These are phyloP conservation scores for Cyprinodon variegatus DNA, from an alignment of 2,113 vertebrate species.

Conservation along the genomic window DNA sequence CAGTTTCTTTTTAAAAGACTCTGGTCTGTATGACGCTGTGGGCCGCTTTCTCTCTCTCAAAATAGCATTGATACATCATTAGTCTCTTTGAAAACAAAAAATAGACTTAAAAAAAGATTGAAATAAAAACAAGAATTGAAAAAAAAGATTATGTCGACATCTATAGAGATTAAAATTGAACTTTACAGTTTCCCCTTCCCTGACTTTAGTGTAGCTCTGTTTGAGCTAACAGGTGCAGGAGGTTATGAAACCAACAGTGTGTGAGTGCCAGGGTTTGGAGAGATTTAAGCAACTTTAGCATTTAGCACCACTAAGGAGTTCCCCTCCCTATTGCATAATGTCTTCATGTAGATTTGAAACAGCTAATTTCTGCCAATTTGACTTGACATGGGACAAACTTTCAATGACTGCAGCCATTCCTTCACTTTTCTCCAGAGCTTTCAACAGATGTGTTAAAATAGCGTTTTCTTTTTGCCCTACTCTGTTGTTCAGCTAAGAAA, in stretches of 20 bases:
- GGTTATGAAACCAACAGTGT: constrained; percentile 51
- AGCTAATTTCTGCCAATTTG: background rate
- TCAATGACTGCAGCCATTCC: no score
- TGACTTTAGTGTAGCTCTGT: constrained; percentile 25
- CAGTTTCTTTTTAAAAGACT: no score
- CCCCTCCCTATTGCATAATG: constrained; percentile 66
- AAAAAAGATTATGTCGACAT: no score
- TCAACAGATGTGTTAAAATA: no score
- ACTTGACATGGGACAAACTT: no score
- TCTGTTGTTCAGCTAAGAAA: background rate
- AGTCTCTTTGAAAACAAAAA: no score
- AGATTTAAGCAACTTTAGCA: constrained; percentile 61
- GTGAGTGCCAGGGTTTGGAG: constrained; percentile 44
- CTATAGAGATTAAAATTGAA: background rate
- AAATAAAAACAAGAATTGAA: no score
- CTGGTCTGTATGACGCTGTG: no score
- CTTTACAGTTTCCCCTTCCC: constrained; percentile 13
- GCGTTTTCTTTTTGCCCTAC: no score
- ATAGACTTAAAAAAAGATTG: no score
- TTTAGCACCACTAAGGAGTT: constrained; percentile 39
- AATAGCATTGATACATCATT: no score
- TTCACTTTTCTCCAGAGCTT: background rate
- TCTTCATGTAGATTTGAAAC: constrained; percentile 36
- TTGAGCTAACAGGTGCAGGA: constrained; percentile 31
- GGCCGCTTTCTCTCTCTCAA: no score